Evolutionary conservation across 2,797 vertebrate genomes (phyloP).

Genomic region (Choloepus didactylus): DNA sequence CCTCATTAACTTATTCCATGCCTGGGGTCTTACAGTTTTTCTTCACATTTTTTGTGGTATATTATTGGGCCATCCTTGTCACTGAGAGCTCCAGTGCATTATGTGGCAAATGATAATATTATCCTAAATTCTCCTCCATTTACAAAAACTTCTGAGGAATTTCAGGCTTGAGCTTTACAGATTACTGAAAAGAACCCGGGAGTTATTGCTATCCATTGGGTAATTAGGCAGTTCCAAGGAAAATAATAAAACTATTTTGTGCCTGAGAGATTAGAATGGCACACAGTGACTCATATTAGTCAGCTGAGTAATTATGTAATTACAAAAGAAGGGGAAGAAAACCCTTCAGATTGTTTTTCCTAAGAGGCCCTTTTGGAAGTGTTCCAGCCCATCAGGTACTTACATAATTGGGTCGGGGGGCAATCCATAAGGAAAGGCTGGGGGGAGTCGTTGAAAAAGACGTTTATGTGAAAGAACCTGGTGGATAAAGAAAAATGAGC

Average conservation of each 20-base stretch:
- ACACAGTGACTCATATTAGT: slow-evolving; percentile 76
- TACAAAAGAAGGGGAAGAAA: slow-evolving; percentile 81
- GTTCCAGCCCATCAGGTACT: slow-evolving; percentile 82
- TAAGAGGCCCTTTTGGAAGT: slow-evolving; percentile 82
- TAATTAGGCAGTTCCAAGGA: slow-evolving; percentile 81
- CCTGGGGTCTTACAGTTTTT: not conserved
- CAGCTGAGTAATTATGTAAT: slow-evolving; percentile 82
- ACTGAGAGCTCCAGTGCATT: not conserved
- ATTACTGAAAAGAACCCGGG: slow-evolving; percentile 75
- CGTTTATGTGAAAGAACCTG: slow-evolving; percentile 72
- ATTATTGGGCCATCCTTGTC: not conserved
- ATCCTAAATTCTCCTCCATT: slow-evolving; percentile 64
- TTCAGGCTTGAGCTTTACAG: slow-evolving; percentile 58
- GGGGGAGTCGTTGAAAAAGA: slow-evolving; percentile 65
- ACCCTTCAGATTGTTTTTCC: slow-evolving; percentile 82
- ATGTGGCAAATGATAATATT: not conserved
- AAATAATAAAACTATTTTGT: slow-evolving; percentile 84
- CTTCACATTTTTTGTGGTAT: not conserved
- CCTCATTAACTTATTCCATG: slow-evolving; percentile 39
- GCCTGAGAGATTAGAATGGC: slow-evolving; percentile 80
- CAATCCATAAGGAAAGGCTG: slow-evolving; percentile 75
- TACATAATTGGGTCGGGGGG: slow-evolving; percentile 82
- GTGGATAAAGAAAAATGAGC: slow-evolving; percentile 17
- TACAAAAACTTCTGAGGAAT: slow-evolving; percentile 67
- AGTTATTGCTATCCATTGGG: slow-evolving; percentile 75